Evolutionary conservation across 2,888 invertebrate species (phyloP).

Genomic region (Drosophila suboccidentalis): DNA sequence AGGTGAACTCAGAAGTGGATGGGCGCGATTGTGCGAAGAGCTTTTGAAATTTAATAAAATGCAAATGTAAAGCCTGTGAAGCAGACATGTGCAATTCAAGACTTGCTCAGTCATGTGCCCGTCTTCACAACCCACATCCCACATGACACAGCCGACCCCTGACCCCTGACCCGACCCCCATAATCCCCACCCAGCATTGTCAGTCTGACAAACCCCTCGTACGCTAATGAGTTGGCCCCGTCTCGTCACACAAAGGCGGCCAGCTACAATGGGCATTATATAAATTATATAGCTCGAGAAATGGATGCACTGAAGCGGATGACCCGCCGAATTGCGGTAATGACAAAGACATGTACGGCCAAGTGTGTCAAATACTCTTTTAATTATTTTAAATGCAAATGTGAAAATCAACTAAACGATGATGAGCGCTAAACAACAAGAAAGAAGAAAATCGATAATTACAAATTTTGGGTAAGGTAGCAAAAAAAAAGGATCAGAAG

Average conservation of each 20-base stretch:
- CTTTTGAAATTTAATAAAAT: constrained; percentile 81
- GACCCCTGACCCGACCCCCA: neutral
- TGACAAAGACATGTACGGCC: constrained; percentile 40
- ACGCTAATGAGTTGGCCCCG: constrained; percentile 73
- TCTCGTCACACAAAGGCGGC: constrained; percentile 35
- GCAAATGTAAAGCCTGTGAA: constrained; percentile 72
- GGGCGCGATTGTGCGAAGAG: constrained; percentile 56
- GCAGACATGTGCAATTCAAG: constrained; percentile 60
- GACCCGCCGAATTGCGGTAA: constrained; percentile 68
- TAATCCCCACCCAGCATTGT: constrained; percentile 19
- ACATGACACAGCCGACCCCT: constrained; percentile 1
- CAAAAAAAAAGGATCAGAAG: constrained; percentile 69
- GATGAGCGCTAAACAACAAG: constrained; percentile 2
- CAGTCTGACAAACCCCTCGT: constrained; percentile 21
- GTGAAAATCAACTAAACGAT: constrained; percentile 47
- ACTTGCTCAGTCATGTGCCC: constrained; percentile 52
- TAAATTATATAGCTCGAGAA: constrained; percentile 70
- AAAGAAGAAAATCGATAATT: constrained; percentile 63
- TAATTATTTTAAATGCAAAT: constrained; percentile 74
- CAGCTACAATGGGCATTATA: constrained; percentile 57
- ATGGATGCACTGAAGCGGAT: constrained; percentile 62
- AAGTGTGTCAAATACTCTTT: constrained; percentile 37
- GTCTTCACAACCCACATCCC: constrained; percentile 12
- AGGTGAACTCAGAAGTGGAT: constrained; percentile 60
- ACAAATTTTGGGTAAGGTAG: constrained; percentile 54